Percentiles rank a stretch among this genome's conserved stretches.
Conservation (phyloP, 2,113 vertebrate species). For the Dissostichus mawsoni region DNA sequence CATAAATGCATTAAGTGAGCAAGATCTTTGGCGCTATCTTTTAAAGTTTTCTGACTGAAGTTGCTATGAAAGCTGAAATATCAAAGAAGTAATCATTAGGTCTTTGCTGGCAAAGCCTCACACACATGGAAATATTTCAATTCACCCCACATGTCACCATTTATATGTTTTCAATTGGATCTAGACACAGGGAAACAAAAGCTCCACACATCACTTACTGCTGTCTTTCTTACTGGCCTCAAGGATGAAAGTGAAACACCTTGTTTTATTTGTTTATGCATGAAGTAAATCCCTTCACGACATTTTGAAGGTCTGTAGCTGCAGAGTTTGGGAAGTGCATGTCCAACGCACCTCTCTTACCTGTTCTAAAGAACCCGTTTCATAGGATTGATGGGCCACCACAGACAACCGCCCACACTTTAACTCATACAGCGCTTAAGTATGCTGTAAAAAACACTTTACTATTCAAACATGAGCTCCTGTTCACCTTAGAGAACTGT, state of each 20-base stretch:
- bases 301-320: conserved; percentile 45
- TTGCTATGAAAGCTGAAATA: background rate
- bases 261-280: conserved; percentile 49
- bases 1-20: conserved; percentile 38
- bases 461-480: conserved; percentile 17
- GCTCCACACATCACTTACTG: background rate
- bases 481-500: conserved; percentile 59
- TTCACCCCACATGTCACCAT: background rate
- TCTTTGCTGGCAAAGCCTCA: background rate
- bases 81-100: background rate
- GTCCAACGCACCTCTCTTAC: conserved; percentile 4
- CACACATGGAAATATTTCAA: background rate
- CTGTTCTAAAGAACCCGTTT: conserved; percentile 60
- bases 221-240: background rate
- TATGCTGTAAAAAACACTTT: background rate
- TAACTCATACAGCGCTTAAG: conserved; percentile 33
- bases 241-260: conserved; percentile 22
- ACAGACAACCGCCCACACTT: conserved; percentile 39
- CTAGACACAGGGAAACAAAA: background rate
- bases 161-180: background rate
- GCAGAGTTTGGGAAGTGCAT: conserved; percentile 3
- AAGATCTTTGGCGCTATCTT: background rate
- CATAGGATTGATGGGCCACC: conserved; percentile 11
- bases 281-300: conserved; percentile 17
- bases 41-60: background rate